These are phyloP conservation scores for Sisyra nigra DNA, from an alignment of 2,888 invertebrate genomes.

Conservation along the genomic window DNA sequence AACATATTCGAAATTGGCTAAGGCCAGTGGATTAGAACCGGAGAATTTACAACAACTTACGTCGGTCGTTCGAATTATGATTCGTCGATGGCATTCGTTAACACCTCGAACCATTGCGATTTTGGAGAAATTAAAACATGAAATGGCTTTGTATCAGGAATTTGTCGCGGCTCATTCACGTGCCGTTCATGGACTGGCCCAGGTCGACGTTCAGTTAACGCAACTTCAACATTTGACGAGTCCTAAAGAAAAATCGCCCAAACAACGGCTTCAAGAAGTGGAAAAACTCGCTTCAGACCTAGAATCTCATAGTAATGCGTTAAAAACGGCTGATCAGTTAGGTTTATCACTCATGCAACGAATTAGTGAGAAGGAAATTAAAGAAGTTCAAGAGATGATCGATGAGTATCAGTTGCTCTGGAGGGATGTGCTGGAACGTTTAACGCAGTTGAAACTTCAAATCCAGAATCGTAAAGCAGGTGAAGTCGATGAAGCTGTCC, in stretches of 20 bases:
- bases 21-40: slow-evolving; percentile 48
- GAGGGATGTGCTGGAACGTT: slow-evolving; percentile 39
- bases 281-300: slow-evolving; percentile 38
- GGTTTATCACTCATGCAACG: slow-evolving; percentile 42
- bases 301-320: slow-evolving; percentile 29
- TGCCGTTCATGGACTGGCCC: slow-evolving; percentile 51
- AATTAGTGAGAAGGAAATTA: slow-evolving; percentile 35
- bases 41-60: slow-evolving; percentile 49
- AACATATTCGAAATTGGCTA: slow-evolving; percentile 49
- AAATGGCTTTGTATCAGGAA: slow-evolving; percentile 43
- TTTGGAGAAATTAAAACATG: slow-evolving; percentile 36
- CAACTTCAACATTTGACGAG: slow-evolving; percentile 44
- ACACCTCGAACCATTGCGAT: slow-evolving; percentile 41
- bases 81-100: slow-evolving; percentile 49
- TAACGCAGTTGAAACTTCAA: slow-evolving; percentile 29
- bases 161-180: slow-evolving; percentile 55
- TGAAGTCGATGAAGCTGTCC: slow-evolving; percentile 40
- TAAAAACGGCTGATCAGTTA: slow-evolving; percentile 40
- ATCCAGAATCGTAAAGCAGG: slow-evolving; percentile 19
- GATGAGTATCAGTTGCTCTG: slow-evolving; percentile 48
- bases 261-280: slow-evolving; percentile 28
- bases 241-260: slow-evolving; percentile 28
- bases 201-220: slow-evolving; percentile 55
- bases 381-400: slow-evolving; percentile 38
- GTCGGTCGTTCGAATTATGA: slow-evolving; percentile 35